Base-by-base conservation (phyloP, 2,888 invertebrate species). In the Rutpela maculata region DNA sequence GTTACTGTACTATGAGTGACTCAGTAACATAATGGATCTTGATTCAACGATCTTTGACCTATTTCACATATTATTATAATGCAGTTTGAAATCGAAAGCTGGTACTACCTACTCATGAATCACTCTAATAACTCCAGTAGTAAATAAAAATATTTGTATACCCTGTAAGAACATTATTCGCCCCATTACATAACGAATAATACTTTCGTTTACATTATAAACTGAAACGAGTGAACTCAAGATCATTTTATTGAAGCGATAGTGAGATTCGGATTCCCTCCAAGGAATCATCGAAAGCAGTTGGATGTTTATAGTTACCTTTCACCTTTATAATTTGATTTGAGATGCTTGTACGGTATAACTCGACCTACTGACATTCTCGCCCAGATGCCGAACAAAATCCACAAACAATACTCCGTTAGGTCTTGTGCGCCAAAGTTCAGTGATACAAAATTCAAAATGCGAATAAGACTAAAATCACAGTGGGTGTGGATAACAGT, bases 261-360 rank as follows among this genome's bases (percentile, higher is more conserved):
- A 50, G n/a, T n/a, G n/a, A 66, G 50, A 66, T 10, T 31, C 35
- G 26, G 22, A 56, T 56, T 50, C 56, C 26, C 66, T 50, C 18
- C 22, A 6, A 65, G 11, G 22, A 26, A 18, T 31, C 73, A 69
- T 65, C 57, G 73, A 73, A 73, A 73, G 73, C 63, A 56, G 65
- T 55, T 70, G 59, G 70, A 59, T 60, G 60, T 50, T 60, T 50
- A 65, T 38, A 22, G 60, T 71, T 83, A 85, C 86, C 85, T 86
- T 86, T 86, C 86, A 85, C 86, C 85, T 86, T 85, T 83, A 66
- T 65, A 50, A 70, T 67, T 77, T 69, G 66, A 65, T 76, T 76
- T 74, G 70, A 74, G 70, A 77, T 77, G 65, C 43, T 71, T 75
- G 76, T 72, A 68, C 50, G 22, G 69, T 65, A 70, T 59, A 75